Base-by-base conservation (phyloP, 2,888 invertebrate genomes). In the Zygogramma bicolorata region DNA sequence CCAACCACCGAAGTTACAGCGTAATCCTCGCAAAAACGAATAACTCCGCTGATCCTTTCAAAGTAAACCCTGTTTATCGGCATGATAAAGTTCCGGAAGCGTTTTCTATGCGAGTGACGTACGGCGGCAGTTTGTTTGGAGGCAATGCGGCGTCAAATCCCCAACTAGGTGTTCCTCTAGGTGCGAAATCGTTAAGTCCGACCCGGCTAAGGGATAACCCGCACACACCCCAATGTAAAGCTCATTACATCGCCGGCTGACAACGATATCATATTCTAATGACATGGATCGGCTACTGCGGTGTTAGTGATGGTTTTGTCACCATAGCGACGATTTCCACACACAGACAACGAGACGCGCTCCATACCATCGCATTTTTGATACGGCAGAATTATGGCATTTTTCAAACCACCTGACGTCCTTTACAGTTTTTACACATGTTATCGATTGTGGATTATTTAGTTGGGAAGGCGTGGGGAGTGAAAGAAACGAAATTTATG, bases 191-290 rank as follows among this genome's bases (percentile, higher is more conserved):
- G 67, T 38, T 53, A 53, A 53, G 53, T 53, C 27, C 53, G n/a
- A 53, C 53, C 59, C 59, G 15, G 67, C 53, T 46, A 67, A 34
- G 27, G 42, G 59, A 27, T 29, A 25, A 15, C 42, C 29, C 25
- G 7, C 25, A 62, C 25, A 62, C 42, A 25, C 40, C 42, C 40
- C 25, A 40, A 34, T 40, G 40, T 29, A 25, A 61, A 66, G 66
- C 70, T 71, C 66, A 71, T 82, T 83, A 81, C 76, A 73, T 40
- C 77, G 72, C 63, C 71, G 75, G 53, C 65, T 78, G 81, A 79
- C 83, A 84, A 83, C 82, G 81, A 82, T 84, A 84, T 84, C 83
- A 83, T 84, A 84, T 84, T 84, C 82, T 82, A 84, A 84, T 83
- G 83, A 82, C 80, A 80, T 72, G 77, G 79, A 78, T 81, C 79